phyloP scores from a whole-genome alignment of 2,888 invertebrate species.

The Baronia brevicornis region DNA sequence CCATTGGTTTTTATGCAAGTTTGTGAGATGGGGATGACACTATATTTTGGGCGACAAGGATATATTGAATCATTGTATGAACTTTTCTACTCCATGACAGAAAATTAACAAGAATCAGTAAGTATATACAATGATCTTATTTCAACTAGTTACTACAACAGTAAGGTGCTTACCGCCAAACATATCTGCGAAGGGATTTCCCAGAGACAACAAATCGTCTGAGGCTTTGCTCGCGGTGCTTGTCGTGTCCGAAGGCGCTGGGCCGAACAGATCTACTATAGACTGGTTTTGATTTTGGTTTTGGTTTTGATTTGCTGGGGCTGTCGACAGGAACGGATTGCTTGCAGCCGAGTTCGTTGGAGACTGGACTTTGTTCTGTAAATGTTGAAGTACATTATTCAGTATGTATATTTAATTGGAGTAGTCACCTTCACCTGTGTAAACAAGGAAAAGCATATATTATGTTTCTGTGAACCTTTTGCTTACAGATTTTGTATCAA shows the following conservation, averaged over 20 bases:
- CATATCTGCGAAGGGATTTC: constrained; percentile 95
- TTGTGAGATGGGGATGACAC: no score
- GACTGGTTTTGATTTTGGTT: constrained; percentile 41
- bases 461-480: no score
- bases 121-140: no score
- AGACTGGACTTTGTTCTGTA: constrained; percentile 83
- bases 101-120: no score
- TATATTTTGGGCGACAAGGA: no score
- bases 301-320: constrained; percentile 62
- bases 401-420: not conserved
- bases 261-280: constrained; percentile 88
- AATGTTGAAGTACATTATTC: constrained; percentile 13
- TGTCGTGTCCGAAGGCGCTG: constrained; percentile 60
- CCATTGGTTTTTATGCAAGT: no score
- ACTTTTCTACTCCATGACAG: no score
- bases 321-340: constrained; percentile 90
- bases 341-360: constrained; percentile 82
- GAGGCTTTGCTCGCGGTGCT: constrained; percentile 75
- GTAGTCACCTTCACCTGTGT: not conserved
- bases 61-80: no score
- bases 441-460: not conserved
- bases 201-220: constrained; percentile 90
- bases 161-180: constrained; percentile 72
- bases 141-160: no score
- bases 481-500: no score